A percentile compares a stretch with the other conserved stretches of the same genome.
Conservation (phyloP, 2,797 vertebrate species). For the Falco concolor region DNA sequence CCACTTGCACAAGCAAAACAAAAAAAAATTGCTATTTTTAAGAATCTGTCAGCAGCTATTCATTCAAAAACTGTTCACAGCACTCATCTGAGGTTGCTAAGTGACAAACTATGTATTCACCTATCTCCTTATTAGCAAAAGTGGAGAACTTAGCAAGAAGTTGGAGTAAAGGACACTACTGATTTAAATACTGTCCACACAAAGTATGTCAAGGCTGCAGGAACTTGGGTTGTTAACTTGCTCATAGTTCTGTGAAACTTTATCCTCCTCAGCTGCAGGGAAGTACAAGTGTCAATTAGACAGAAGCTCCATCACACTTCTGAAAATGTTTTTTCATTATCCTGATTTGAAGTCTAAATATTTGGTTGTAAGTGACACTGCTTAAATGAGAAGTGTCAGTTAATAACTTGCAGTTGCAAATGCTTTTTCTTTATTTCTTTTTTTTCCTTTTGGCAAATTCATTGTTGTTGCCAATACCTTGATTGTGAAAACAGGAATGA, state of each 20-base stretch:
- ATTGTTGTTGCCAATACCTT: neutral
- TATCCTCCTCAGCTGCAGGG: neutral
- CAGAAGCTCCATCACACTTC: conserved; percentile 12
- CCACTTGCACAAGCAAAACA: conserved; percentile 31
- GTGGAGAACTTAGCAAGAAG: neutral
- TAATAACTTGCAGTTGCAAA: conserved; percentile 1
- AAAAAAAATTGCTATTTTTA: conserved; percentile 19
- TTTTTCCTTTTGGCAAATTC: neutral
- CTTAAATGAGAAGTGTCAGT: conserved; percentile 43
- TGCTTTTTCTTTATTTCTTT: neutral
- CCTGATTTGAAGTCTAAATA: conserved; percentile 56
- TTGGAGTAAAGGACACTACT: neutral
- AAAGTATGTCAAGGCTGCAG: neutral
- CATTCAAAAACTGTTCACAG: conserved; percentile 22
- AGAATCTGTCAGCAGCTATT: neutral
- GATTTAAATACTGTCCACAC: neutral
- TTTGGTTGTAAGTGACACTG: conserved; percentile 39
- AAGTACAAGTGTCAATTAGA: conserved; percentile 32
- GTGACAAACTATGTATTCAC: neutral
- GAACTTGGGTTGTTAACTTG: neutral
- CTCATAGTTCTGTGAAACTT: neutral
- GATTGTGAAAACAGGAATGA: neutral
- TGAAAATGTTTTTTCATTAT: conserved; percentile 52
- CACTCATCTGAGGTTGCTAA: conserved; percentile 2
- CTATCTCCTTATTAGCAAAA: neutral